Evolutionary conservation across 2,113 vertebrate genomes (phyloP).

Genomic region (Garra rufa): DNA sequence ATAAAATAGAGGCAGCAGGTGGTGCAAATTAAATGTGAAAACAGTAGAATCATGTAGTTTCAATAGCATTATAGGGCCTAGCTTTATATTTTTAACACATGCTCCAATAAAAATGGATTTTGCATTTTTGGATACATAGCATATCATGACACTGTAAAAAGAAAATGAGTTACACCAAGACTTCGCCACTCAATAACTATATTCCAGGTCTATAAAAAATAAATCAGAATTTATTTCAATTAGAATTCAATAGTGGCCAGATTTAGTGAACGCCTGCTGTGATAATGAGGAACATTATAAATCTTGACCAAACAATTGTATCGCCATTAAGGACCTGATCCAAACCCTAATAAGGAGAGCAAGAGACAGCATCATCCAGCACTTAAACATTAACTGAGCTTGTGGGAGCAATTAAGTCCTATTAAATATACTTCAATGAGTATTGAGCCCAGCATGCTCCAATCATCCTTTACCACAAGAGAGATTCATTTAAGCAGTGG

Average conservation of each 20-base stretch:
- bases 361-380: conserved; percentile 20
- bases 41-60: not conserved
- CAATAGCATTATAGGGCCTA: not conserved
- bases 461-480: conserved; percentile 38
- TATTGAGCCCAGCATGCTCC: conserved; percentile 36
- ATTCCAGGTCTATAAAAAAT: not conserved
- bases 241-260: not conserved
- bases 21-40: not conserved
- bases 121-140: not conserved
- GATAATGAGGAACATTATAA: conserved; percentile 36
- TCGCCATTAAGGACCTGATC: conserved; percentile 8
- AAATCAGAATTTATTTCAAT: not conserved
- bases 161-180: not conserved
- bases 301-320: conserved; percentile 42
- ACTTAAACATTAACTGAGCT: conserved; percentile 47
- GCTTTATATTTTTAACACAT: not conserved
- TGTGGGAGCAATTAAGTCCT: conserved; percentile 51
- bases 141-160: not conserved
- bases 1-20: not conserved
- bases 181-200: not conserved
- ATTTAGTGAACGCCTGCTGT: conserved; percentile 13
- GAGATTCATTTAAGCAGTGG: conserved; percentile 29
- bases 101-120: not conserved
- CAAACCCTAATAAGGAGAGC: conserved; percentile 23
- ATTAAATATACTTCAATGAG: conserved; percentile 47